Base-by-base conservation (phyloP, 1,140 invertebrate genomes). In the Drosophila nebulosa region DNA sequence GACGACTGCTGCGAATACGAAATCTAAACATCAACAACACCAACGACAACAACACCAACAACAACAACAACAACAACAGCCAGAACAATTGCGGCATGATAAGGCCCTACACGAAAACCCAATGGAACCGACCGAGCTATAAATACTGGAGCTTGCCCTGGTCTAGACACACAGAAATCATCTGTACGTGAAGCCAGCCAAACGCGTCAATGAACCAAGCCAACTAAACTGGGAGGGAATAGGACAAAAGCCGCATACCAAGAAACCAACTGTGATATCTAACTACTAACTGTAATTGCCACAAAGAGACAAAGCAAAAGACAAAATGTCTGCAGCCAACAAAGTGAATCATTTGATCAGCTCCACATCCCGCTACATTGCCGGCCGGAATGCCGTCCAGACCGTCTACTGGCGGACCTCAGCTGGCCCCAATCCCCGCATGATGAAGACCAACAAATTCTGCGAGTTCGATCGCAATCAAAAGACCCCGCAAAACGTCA, bases 401-500 rank as follows among this genome's bases (percentile, higher is more conserved):
- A 95, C 94, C 0, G 94, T 95, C 1, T 95, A 95, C 72, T 95
- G 95, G 95, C 92, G 95, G 69, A 92, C 92, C 60, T 89, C 92
- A 1, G 81, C 92, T 2, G 93, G 92, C 4, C 79, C 89, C 18
- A 93, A 92, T 61, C 93, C 93, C 2, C 84, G 91, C 51, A 90
- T 94, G 35, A 66, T 94, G 46, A 95, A 94, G 80, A 94, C 94
- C 3, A 88, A 88, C 50, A 95, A 93, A 74, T 93, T 92, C 57
- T 94, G 93, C 46, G 93, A 93, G 90, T 94, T 95, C 72, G 93
- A 89, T 50, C 78, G 83, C 51, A 61, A 36, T 16, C 85, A 81
- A 6, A 46, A 71, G 62, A 68, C 84, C 12, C 89, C 89, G 0
- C 52, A 65, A 4, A 86, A 69, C 14, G 72, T 90, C 1, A 39